Evolutionary conservation across 2,113 vertebrate species (phyloP), one percentile per base, ranked within the genome.

Genomic region (Dendrocopos noguchii): DNA sequence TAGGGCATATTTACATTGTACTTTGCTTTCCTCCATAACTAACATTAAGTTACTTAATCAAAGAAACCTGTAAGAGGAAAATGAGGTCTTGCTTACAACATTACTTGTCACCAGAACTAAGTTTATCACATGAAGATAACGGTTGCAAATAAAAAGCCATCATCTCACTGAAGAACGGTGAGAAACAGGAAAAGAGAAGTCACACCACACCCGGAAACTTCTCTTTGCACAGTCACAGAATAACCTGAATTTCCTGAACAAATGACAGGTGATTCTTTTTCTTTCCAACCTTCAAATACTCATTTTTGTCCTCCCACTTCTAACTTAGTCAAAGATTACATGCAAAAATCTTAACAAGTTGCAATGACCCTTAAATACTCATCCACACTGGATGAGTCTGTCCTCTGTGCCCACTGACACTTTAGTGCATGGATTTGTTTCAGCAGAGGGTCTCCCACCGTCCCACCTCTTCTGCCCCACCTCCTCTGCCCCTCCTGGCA

Each of bases 141-240:
- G 84, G 78, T 44, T 91, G 57, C 86, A 88, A 80, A 85, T 94
- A 63, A 71, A 84, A 91, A 86, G 22, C 39, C 46, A 70, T 27
- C 44, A 25, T 77, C 53, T 90, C n/a, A 4, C 61, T 90, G 55
- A 94, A 90, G 52, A 95, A 73, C 39, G 74, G 55, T 55, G 78
- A 86, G 88, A 92, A 96, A 93, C 92, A 93, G 93, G 92, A 96
- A 95, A 95, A 96, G 87, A 71, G 79, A 95, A 74, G 66, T 72
- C 80, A 87, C 52, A 78, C 88, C 88, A 88, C 94, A 93, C 92
- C 77, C 77, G 86, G 80, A 88, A 88, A 73, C 16, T 67, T 88
- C 27, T 53, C 42, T 93, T 93, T 75, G 66, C 70, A 84, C 53
- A 72, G 64, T 91, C 80, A 88, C 74, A 80, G 70, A 87, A 72